Evolutionary conservation across 2,797 vertebrate species (phyloP).

Genomic region (Amblyraja radiata): DNA sequence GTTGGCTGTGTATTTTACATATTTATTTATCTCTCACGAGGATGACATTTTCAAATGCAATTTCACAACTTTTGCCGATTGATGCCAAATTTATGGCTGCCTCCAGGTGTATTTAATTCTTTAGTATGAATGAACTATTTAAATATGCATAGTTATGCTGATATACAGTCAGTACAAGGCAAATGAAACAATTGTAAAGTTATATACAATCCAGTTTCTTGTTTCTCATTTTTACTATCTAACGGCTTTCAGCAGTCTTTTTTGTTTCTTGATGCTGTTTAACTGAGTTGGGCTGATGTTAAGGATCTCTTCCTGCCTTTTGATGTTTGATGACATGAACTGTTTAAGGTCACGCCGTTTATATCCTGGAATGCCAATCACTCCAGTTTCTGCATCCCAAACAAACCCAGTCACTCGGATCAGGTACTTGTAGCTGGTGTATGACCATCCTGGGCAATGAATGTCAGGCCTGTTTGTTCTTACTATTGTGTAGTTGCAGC

Average conservation of each 20-base stretch:
- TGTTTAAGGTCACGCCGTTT: not conserved
- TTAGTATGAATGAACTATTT: not conserved
- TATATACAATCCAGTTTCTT: not conserved
- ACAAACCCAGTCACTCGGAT: conserved; percentile 29
- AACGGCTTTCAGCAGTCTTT: not conserved
- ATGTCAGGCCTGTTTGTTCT: conserved; percentile 24
- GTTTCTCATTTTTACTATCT: not conserved
- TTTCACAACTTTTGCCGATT: not conserved
- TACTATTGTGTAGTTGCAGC: conserved; percentile 35
- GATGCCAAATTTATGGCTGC: not conserved
- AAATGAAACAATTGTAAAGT: not conserved
- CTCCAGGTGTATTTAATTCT: not conserved
- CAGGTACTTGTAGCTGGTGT: conserved; percentile 38
- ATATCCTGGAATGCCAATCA: not conserved
- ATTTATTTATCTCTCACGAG: not conserved
- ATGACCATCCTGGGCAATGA: conserved; percentile 36
- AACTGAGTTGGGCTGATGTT: not conserved
- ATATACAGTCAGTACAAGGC: not conserved
- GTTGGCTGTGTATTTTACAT: not conserved
- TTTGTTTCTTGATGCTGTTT: conserved; percentile 16
- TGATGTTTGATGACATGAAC: not conserved
- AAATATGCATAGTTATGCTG: not conserved
- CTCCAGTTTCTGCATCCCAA: conserved; percentile 34
- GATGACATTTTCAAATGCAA: conserved; percentile 3
- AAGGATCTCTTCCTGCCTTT: not conserved